Evolutionary conservation across 2,113 vertebrate genomes (phyloP).

Genomic region (Hoplias malabaricus): DNA sequence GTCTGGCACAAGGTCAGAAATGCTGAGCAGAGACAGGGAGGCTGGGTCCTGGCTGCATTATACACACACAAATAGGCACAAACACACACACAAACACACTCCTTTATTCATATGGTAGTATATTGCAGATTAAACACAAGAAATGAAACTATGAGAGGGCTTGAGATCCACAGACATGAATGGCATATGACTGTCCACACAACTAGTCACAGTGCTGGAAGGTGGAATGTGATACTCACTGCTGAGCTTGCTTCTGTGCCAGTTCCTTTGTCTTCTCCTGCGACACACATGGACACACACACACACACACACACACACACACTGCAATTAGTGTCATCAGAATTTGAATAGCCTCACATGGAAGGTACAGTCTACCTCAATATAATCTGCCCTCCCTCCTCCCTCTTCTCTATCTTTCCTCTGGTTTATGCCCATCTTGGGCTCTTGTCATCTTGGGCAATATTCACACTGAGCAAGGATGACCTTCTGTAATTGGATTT

Average conservation of each 20-base stretch:
- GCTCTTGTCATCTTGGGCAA: slow-evolving; percentile 8
- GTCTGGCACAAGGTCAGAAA: slow-evolving; percentile 87
- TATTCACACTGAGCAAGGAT: slow-evolving; percentile 22
- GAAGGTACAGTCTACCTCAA: slow-evolving; percentile 45
- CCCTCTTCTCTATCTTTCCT: background rate
- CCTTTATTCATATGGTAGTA: background rate
- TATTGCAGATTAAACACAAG: background rate
- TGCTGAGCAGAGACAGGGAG: slow-evolving; percentile 76
- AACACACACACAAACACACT: slow-evolving; percentile 31
- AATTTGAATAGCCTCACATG: slow-evolving; percentile 62
- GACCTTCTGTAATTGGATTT: slow-evolving; percentile 50
- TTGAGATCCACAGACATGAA: no score
- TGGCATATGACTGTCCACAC: no score
- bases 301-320: slow-evolving; percentile 48
- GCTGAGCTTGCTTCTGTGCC: slow-evolving; percentile 93
- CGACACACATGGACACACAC: slow-evolving; percentile 48
- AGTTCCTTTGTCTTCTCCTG: slow-evolving; percentile 95
- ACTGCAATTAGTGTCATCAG: slow-evolving; percentile 70
- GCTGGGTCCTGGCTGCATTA: slow-evolving; percentile 84
- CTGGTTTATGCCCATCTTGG: background rate
- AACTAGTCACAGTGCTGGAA: slow-evolving; percentile 35
- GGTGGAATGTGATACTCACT: slow-evolving; percentile 82
- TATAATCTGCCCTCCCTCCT: background rate
- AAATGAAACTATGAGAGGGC: no score
- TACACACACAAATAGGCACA: slow-evolving; percentile 42